Evolutionary conservation across 1,140 invertebrate species (phyloP), one percentile per base, ranked within the genome.

Genomic region (Gryllus bimaculatus): DNA sequence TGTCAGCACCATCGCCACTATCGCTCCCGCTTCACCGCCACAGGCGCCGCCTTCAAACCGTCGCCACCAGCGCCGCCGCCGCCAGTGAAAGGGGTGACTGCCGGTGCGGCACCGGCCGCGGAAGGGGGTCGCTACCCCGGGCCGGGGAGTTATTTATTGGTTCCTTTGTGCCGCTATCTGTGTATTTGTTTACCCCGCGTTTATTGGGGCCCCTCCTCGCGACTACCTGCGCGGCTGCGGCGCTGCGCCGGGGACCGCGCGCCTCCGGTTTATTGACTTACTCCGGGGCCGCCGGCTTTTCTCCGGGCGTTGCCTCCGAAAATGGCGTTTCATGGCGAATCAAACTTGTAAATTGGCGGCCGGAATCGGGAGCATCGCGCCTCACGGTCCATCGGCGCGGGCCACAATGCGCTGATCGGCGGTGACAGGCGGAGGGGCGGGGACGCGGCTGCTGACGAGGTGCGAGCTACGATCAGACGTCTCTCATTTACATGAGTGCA

Each of bases 131-230:
- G 54, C 54, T 18, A 66, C 54, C 54, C 54, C 54, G 7, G 26
- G 26, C 2, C 2, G 10, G 54, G 54, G 54, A 66, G 54, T 66
- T 66, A 66, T 66, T 66, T 66, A 66, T 66, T 66, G 54, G 54
- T 66, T 66, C 54, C 18, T 66, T 66, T 66, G 54, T 66, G 54
- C 54, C 54, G 18, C 54, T 66, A 66, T 66, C 54, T 66, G 54
- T 66, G 54, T 66, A 66, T 66, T 66, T 66, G 54, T 66, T 66
- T 66, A 66, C 54, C 54, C 54, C 54, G 54, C 54, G 54, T 66
- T 66, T 66, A 66, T 66, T 66, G 54, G 54, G 54, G 54, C 54
- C 54, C 18, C 54, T 18, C 26, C 26, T 39, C 1, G 26, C 1
- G 26, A 5, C 26, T 39, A 39, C 26, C 26, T 39, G 26, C 26